Conservation (phyloP, 1,140 invertebrate species). For the Heliconius himera region DNA sequence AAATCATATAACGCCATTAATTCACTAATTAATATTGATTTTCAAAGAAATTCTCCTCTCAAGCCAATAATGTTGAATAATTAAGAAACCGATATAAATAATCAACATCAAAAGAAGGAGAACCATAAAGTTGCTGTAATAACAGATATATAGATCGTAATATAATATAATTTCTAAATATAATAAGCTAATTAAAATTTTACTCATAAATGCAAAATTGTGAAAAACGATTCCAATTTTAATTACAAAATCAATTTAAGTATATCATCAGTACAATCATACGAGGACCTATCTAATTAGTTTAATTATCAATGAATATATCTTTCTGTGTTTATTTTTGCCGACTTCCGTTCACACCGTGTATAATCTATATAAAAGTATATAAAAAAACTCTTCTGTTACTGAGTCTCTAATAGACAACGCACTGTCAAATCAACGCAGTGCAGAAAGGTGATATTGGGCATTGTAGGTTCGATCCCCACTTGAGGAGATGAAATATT, state of each 20-base stretch:
- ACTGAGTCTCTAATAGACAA: too few relatives aligned
- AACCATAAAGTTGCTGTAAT: neutral
- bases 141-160: neutral
- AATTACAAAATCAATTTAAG: neutral
- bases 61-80: neutral
- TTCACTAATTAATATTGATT: neutral
- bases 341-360: slow-evolving; percentile 31
- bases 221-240: neutral
- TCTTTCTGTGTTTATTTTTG: slow-evolving; percentile 15
- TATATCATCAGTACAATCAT: neutral
- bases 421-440: too few relatives aligned
- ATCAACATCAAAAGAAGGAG: neutral
- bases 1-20: neutral
- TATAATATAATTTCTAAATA: neutral
- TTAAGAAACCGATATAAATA: neutral
- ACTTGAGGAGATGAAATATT: too few relatives aligned
- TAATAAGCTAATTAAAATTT: neutral
- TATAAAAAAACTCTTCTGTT: too few relatives aligned
- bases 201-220: neutral
- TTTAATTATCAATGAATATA: neutral
- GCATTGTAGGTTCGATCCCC: too few relatives aligned
- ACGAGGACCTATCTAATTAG: neutral
- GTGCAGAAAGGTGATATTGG: too few relatives aligned
- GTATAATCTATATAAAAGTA: neutral
- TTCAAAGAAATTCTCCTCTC: neutral